phyloP scores from a whole-genome alignment of 2,797 vertebrate species.

The Phaenicophaeus curvirostris region DNA sequence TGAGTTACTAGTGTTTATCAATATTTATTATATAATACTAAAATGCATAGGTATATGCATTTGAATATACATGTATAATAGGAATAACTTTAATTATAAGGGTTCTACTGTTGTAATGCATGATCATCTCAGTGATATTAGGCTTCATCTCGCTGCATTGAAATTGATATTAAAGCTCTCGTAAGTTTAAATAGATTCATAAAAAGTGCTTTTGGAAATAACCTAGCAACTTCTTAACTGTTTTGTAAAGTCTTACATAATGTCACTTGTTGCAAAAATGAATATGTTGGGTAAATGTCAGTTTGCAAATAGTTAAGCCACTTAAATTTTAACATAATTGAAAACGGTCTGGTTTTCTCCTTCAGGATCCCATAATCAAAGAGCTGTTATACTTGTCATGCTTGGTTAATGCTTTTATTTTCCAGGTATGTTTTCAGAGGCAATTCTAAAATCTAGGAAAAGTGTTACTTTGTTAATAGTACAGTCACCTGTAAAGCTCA shows the following conservation, averaged over 20 bases:
- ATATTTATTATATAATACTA: not conserved
- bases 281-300: not conserved
- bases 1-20: not conserved
- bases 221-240: not conserved
- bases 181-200: not conserved
- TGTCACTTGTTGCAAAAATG: not conserved
- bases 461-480: not conserved
- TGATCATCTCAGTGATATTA: not conserved
- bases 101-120: not conserved
- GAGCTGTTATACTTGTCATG: not conserved
- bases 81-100: not conserved
- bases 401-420: conserved; percentile 24
- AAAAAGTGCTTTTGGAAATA: not conserved
- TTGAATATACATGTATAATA: not conserved
- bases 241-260: not conserved
- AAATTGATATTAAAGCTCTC: not conserved
- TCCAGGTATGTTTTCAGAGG: not conserved
- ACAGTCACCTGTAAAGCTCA: conserved; percentile 4
- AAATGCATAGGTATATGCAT: not conserved
- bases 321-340: not conserved
- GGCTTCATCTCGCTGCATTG: not conserved
- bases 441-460: not conserved
- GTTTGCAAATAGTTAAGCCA: conserved; percentile 24
- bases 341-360: not conserved
- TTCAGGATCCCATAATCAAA: not conserved